Percentiles rank a stretch among this genome's conserved stretches.
Evolutionary conservation across 2,113 vertebrate species (phyloP).

Genomic region (Trinectes maculatus): DNA sequence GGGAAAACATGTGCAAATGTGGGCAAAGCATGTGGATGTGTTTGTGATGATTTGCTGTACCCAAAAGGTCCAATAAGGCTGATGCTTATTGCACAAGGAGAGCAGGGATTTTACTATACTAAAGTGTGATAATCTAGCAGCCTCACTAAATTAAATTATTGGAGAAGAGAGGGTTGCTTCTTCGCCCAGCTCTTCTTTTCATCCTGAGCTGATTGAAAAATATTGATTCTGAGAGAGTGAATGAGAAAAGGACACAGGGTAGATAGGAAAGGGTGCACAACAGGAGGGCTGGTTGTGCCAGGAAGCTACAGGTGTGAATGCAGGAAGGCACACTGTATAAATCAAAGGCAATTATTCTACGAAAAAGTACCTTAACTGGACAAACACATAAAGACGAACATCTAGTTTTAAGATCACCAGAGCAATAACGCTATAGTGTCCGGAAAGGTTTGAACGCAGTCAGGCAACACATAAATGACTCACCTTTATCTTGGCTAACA

Average conservation of each 20-base stretch:
- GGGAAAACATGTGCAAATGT: constrained; percentile 3
- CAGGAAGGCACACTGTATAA: not conserved
- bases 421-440: too few relatives aligned
- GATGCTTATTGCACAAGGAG: constrained; percentile 58
- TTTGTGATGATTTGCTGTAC: constrained; percentile 33
- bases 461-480: constrained; percentile 6
- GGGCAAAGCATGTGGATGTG: constrained; percentile 6
- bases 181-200: constrained; percentile 31
- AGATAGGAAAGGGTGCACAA: constrained; percentile 9
- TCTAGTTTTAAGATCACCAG: constrained; percentile 1
- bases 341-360: too few relatives aligned
- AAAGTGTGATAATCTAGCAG: constrained; percentile 47
- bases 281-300: not conserved
- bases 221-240: constrained; percentile 51
- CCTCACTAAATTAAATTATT: constrained; percentile 41
- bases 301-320: constrained; percentile 2
- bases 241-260: constrained; percentile 23
- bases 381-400: too few relatives aligned
- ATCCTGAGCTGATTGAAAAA: constrained; percentile 49
- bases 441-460: not conserved
- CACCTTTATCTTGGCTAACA: constrained; percentile 93
- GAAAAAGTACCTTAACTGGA: too few relatives aligned
- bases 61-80: constrained; percentile 48
- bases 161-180: constrained; percentile 31
- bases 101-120: constrained; percentile 57